Percentiles rank a stretch among this genome's conserved stretches.
Conservation (phyloP, 2,113 vertebrate species). For the Cebidichthys violaceus region DNA sequence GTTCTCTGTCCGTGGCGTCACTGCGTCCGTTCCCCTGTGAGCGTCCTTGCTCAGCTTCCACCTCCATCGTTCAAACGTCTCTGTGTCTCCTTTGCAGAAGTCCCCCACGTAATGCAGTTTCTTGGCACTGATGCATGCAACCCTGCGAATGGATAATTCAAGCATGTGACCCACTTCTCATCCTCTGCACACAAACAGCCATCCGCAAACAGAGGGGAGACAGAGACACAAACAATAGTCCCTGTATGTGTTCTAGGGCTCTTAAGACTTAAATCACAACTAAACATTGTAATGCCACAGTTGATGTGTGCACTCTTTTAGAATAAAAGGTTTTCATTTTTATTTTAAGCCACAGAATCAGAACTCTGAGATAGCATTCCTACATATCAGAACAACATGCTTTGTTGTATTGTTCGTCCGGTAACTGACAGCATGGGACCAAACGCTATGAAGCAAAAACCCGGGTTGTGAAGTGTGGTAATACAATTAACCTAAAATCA, state of each 20-base stretch:
- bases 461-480: background rate
- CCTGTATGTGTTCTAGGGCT: constrained; percentile 15
- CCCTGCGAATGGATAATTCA: constrained; percentile 81
- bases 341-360: constrained; percentile 22
- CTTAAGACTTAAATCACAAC: constrained; percentile 23
- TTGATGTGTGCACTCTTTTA: background rate
- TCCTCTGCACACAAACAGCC: constrained; percentile 53
- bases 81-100: constrained; percentile 66
- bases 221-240: constrained; percentile 19
- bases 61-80: constrained; percentile 74
- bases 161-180: constrained; percentile 80
- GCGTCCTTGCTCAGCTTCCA: constrained; percentile 51
- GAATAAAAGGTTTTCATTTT: constrained; percentile 25
- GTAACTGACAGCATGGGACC: constrained; percentile 44
- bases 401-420: constrained; percentile 8
- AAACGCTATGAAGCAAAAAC: constrained; percentile 36
- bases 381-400: constrained; percentile 23
- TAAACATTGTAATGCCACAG: background rate
- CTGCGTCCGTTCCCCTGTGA: constrained; percentile 67
- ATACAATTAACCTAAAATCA: constrained; percentile 15
- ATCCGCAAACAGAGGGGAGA: constrained; percentile 20
- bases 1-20: constrained; percentile 37
- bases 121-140: constrained; percentile 77
- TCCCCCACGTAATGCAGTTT: constrained; percentile 74
- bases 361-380: constrained; percentile 34